Percentiles rank a stretch among this genome's conserved stretches.
Evolutionary conservation across 2,797 vertebrate species (phyloP).

Genomic region (Artibeus lituratus): DNA sequence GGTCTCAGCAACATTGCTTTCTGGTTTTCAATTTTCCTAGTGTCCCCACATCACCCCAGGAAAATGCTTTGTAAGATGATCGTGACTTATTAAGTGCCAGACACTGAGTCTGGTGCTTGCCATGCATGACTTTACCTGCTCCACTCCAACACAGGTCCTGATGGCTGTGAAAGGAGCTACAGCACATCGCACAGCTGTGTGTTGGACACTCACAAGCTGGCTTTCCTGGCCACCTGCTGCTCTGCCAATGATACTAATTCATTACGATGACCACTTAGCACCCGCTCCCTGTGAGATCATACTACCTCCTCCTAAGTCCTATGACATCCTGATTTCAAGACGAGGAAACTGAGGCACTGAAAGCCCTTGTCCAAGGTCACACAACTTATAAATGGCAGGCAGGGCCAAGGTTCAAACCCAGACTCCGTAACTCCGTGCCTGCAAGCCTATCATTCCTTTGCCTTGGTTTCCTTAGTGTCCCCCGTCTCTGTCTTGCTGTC

Average conservation of each 20-base stretch:
- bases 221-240: background rate
- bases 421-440: fast-evolving
- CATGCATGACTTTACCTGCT: background rate
- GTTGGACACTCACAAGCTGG: background rate
- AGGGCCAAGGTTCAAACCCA: background rate
- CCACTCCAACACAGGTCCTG: background rate
- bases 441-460: fast-evolving
- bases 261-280: background rate
- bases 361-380: no score
- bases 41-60: background rate
- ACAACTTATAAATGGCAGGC: no score
- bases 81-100: background rate
- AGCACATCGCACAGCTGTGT: fast-evolving
- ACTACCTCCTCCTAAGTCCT: background rate
- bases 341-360: background rate
- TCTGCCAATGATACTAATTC: background rate
- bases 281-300: background rate
- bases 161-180: background rate
- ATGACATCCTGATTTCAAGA: background rate
- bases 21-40: background rate
- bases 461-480: background rate
- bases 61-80: background rate
- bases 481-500: background rate
- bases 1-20: background rate
- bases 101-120: background rate